These are phyloP conservation scores for Tinamus major DNA, from an alignment of 2,797 vertebrate species.

Conservation along the genomic window DNA sequence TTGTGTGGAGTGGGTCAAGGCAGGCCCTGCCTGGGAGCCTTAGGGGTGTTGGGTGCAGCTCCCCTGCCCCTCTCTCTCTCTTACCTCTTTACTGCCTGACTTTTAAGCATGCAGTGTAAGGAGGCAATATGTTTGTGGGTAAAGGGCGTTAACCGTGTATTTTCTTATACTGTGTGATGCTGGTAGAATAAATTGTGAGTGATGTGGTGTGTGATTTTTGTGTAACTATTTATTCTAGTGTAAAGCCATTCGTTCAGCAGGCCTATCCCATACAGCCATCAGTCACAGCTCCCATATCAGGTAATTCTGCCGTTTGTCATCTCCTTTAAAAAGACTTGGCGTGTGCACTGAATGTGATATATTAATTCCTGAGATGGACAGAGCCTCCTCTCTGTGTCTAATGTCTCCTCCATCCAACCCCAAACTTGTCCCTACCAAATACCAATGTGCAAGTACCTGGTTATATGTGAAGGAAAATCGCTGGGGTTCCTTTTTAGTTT, in stretches of 20 bases:
- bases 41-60: background rate
- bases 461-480: background rate
- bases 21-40: background rate
- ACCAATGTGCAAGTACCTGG: background rate
- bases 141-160: background rate
- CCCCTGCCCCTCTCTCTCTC: background rate
- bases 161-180: background rate
- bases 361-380: background rate
- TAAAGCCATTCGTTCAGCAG: conserved; percentile 98
- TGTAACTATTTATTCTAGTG: conserved; percentile 80
- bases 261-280: conserved; percentile 95
- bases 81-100: background rate
- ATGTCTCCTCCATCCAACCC: background rate
- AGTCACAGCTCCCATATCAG: conserved; percentile 95
- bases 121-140: background rate
- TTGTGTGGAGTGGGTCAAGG: too few species aligned
- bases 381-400: background rate
- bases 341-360: background rate
- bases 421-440: background rate
- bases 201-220: background rate
- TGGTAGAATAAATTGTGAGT: background rate
- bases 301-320: conserved; percentile 77
- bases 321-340: background rate
- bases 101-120: background rate
- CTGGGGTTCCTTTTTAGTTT: background rate